Base-by-base conservation (phyloP, 2,113 vertebrate genomes). In the Lontra canadensis region DNA sequence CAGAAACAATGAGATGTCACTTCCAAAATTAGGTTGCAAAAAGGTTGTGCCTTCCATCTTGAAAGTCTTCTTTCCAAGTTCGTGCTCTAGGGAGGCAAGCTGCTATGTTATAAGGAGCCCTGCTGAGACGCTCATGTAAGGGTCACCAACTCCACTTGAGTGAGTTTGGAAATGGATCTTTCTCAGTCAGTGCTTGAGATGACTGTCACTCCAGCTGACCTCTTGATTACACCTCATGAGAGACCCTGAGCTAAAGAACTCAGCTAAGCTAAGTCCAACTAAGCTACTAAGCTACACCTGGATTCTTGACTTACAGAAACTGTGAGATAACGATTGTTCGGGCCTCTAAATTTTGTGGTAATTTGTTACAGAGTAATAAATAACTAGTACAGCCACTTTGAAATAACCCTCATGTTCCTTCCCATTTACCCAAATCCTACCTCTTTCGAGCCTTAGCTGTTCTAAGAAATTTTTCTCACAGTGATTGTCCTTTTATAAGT, bases 311-410 rank as follows among this genome's bases (percentile, higher is more conserved):
- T n/a, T 31, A 36, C 1, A 57, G 39, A 80, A 39, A 90, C 20
- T 87, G 65, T 87, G 65, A 49, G 42, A 84, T 42, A 92, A 87
- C 39, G 34, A 79, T 36, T 59, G 17, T 61, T 11, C n/a, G 23
- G 86, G 10, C 10, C 34, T 82, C n/a, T 93, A 55, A 23, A 25
- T 95, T 87, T 85, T 94, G 49, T 91, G 11, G 42, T 74, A 25
- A 81, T 73, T 96, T 85, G n/a, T 69, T 82, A 73, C 21, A 17
- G 87, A 94, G 92, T 7, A 92, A 31, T 18, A 67, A 69, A 65
- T 76, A 92, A 88, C 34, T 31, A 63, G 59, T 67, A 86, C 3
- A 71, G 1, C 11, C 36, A 55, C 8, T 31, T 61, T 85, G 67
- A 95, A 88, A 82, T 61, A 63, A 1, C 11, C 15, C 61, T 44